phyloP scores from a whole-genome alignment of 2,797 vertebrate genomes.

The Trematomus bernacchii region DNA sequence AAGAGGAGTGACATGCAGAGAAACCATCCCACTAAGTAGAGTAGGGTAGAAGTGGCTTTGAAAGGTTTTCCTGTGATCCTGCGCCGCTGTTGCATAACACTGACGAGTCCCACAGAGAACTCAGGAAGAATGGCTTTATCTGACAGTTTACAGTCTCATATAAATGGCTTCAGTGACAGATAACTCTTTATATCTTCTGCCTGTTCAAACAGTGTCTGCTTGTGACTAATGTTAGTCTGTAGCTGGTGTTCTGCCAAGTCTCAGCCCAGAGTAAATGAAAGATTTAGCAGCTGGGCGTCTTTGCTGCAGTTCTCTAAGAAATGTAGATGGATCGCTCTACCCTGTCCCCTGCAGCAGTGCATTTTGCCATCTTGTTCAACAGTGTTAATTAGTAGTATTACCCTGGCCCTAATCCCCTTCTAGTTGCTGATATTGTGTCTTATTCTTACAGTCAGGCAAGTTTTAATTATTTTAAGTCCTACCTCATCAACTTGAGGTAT shows the following conservation, averaged over 20 bases:
- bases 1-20: constrained; percentile 5
- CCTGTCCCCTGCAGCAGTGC: not conserved
- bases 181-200: not conserved
- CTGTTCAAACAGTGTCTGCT: constrained; percentile 1
- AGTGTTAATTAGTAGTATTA: not conserved
- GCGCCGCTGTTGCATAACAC: constrained; percentile 31
- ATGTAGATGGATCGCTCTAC: constrained; percentile 5
- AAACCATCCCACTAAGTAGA: constrained; percentile 17
- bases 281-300: constrained; percentile 8
- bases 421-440: not conserved
- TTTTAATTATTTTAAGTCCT: not conserved
- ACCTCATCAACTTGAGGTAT: not conserved
- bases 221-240: constrained; percentile 12
- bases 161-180: not conserved
- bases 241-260: constrained; percentile 41
- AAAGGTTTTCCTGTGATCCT: constrained; percentile 28
- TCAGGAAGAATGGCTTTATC: constrained; percentile 4
- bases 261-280: constrained; percentile 34
- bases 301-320: constrained; percentile 2
- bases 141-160: not conserved
- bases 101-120: constrained; percentile 12
- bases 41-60: constrained; percentile 1
- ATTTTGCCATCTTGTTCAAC: constrained; percentile 11
- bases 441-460: not conserved
- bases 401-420: constrained; percentile 3